Evolutionary conservation across 2,888 invertebrate species (phyloP), one percentile per base, ranked within the genome.

Genomic region (Volucella bombylans): DNA sequence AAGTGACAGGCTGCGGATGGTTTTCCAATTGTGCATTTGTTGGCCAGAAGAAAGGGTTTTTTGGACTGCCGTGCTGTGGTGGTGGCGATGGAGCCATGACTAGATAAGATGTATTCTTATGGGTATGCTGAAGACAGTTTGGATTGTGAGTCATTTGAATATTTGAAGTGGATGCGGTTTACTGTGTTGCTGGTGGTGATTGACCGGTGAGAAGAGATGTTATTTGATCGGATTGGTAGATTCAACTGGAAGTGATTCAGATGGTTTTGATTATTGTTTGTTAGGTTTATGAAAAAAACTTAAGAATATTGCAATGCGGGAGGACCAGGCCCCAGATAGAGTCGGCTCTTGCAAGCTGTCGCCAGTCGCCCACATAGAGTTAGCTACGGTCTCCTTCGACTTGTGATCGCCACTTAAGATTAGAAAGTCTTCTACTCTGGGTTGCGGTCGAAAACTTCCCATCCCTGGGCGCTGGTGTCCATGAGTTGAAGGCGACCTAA

Each of bases 1-100:
- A 82, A 82, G 79, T 82, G 82, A 82, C 82, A 79, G 57, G 68
- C 79, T 43, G 68, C 68, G 82, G 79, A 82, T 82, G 82, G 78
- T 79, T 82, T 82, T 82, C 68, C 79, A 68, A 79, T 82, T 82
- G 79, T 79, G 82, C 82, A 82, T 82, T 82, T 12, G 67, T 54
- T 78, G 64, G 50, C 41, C 57, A 55, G 15, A 38, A 41, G 45
- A 57, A 74, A 59, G 41, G 64, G 61, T 57, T 52, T 54, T 23
- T 50, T 47, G n/a, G 8, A n/a, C 38, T 72, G 18, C 49, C 38
- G 43, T 18, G 6, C 52, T 52, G 8, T 52, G 4, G 18, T 45
- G 23, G 31, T 23, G 9, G n/a, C 45, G 52, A 49, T 47, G 15
- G 64, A 31, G 31, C 31, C 31, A 31, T 31, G 31, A 31, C 31